Conservation (phyloP, 2,113 vertebrate genomes). For the Leptodactylus fuscus region DNA sequence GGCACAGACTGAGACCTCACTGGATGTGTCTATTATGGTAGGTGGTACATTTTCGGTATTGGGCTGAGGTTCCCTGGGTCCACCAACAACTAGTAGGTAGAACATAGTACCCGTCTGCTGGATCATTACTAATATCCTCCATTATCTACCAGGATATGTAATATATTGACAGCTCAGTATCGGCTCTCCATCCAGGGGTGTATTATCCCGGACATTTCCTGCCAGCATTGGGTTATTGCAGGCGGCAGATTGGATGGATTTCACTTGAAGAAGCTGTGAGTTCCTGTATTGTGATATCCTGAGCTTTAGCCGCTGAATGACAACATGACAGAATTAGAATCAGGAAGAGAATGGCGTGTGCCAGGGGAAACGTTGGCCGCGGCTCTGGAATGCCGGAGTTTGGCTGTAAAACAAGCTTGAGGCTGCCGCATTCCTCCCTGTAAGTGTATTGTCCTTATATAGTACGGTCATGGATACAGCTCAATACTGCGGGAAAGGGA, state of each 20-base stretch:
- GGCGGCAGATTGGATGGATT: background rate
- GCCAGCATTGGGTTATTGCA: background rate
- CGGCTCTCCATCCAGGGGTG: background rate
- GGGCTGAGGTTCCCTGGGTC: too few species aligned
- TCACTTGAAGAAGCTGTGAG: conserved; percentile 17
- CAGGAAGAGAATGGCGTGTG: conserved; percentile 36
- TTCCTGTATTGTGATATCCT: conserved; percentile 41
- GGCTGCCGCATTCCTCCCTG: conserved; percentile 5
- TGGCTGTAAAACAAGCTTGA: conserved; percentile 35
- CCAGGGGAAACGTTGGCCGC: conserved; percentile 46
- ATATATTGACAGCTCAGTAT: background rate
- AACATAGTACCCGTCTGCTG: too few species aligned
- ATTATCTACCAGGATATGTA: background rate
- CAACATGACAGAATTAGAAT: conserved; percentile 37
- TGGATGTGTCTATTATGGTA: too few species aligned
- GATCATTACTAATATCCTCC: too few species aligned
- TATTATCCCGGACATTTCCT: conserved; percentile 1
- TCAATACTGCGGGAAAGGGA: background rate
- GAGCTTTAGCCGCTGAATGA: conserved; percentile 21
- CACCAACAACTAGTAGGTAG: too few species aligned
- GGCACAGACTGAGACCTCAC: too few species aligned
- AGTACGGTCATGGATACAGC: background rate
- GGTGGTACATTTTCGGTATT: too few species aligned
- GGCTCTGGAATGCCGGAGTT: conserved; percentile 11
- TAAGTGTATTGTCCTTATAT: conserved; percentile 28